Conservation (phyloP, 2,113 vertebrate genomes). For the Scortum barcoo region DNA sequence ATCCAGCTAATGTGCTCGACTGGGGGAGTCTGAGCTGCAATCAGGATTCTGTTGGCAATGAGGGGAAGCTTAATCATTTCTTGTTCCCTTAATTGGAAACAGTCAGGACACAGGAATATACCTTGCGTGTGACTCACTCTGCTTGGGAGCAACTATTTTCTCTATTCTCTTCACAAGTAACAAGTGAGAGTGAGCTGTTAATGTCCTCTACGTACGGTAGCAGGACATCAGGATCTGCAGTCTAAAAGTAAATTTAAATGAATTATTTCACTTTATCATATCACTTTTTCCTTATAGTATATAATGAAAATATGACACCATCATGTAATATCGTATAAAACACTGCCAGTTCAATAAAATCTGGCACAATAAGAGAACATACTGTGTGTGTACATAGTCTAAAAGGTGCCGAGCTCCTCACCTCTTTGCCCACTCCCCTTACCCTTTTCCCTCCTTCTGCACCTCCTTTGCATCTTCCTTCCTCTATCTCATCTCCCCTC, state of each 20-base stretch:
- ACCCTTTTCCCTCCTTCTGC: constrained; percentile 1
- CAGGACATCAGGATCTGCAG: neutral
- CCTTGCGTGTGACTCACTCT: neutral
- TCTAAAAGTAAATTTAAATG: neutral
- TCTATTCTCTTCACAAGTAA: neutral
- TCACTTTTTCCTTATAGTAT: no score
- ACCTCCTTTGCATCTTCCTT: constrained; percentile 1
- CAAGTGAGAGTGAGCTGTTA: neutral
- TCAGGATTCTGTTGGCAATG: constrained; percentile 23
- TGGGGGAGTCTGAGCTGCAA: constrained; percentile 17
- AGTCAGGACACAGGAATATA: constrained; percentile 4
- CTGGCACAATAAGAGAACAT: neutral
- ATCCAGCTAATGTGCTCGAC: constrained; percentile 20
- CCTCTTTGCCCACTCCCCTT: neutral
- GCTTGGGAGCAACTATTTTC: neutral
- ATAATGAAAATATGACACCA: neutral
- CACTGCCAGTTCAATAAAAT: neutral
- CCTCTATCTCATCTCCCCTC: neutral
- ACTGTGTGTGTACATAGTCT: neutral
- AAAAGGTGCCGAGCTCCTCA: neutral
- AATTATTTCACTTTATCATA: neutral
- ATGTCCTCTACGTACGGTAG: neutral
- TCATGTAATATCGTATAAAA: neutral
- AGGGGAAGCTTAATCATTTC: constrained; percentile 24
- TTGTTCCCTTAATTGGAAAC: constrained; percentile 32